Evolutionary conservation across 2,113 vertebrate genomes (phyloP).

Genomic region (Riparia riparia): DNA sequence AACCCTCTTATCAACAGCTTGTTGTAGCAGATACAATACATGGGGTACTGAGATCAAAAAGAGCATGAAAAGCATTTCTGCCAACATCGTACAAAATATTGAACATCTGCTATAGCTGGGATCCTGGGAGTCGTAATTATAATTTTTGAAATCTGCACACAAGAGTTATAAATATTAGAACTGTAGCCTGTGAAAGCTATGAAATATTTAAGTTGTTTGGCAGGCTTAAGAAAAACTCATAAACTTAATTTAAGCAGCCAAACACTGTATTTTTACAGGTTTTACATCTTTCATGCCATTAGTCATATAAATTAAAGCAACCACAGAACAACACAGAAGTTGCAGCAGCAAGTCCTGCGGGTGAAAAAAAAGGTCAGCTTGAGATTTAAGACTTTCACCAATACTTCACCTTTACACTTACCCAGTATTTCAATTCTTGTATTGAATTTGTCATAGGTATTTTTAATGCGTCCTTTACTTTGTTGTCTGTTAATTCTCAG

Average conservation of each 20-base stretch:
- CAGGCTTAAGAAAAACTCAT: constrained; percentile 86
- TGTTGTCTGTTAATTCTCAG: constrained; percentile 8
- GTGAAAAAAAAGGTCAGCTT: constrained; percentile 49
- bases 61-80: constrained; percentile 84
- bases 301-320: constrained; percentile 82
- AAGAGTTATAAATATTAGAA: constrained; percentile 90
- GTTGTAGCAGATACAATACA: constrained; percentile 84
- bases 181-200: constrained; percentile 84
- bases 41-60: constrained; percentile 81
- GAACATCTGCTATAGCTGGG: constrained; percentile 87
- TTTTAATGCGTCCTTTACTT: constrained; percentile 14
- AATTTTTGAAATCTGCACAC: constrained; percentile 88
- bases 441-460: constrained; percentile 53
- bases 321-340: constrained; percentile 56
- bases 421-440: constrained; percentile 30
- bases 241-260: constrained; percentile 86
- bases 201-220: constrained; percentile 89
- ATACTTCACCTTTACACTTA: constrained; percentile 64
- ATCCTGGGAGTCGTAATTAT: constrained; percentile 87
- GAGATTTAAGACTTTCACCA: constrained; percentile 69
- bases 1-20: constrained; percentile 83
- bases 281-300: constrained; percentile 82
- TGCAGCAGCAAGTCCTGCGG: constrained; percentile 50
- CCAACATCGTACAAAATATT: constrained; percentile 85
- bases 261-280: constrained; percentile 81